Percentiles rank a stretch among this genome's conserved stretches.
Evolutionary conservation across 1,140 invertebrate genomes (phyloP).

Genomic region (Procambarus clarkii): DNA sequence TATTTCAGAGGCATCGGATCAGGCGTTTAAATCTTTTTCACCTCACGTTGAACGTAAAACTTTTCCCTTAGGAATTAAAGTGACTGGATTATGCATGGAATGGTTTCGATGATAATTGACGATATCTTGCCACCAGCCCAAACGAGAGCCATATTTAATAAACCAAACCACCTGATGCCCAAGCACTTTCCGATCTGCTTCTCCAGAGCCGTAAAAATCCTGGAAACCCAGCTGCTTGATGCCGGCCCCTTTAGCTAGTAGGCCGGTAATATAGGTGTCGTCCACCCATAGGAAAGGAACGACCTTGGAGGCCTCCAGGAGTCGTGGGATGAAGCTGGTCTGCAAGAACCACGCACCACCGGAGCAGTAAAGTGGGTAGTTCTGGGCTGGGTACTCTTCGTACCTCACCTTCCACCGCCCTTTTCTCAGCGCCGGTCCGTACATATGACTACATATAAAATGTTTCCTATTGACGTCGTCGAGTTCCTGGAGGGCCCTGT

Average conservation of each 20-base stretch:
- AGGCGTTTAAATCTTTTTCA: too few relatives aligned
- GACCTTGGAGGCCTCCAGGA: constrained; percentile 32
- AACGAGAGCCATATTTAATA: background rate
- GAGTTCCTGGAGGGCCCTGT: background rate
- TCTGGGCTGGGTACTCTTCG: constrained; percentile 14
- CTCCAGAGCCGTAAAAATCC: constrained; percentile 24
- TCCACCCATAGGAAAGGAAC: constrained; percentile 57
- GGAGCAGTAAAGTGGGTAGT: constrained; percentile 38
- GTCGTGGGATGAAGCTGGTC: constrained; percentile 6
- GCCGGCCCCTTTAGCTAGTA: constrained; percentile 21
- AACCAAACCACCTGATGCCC: background rate
- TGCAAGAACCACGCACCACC: constrained; percentile 45
- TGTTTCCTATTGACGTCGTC: background rate
- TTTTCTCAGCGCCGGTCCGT: constrained; percentile 17
- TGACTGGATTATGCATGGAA: background rate
- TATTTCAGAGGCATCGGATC: too few relatives aligned
- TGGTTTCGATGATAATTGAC: background rate
- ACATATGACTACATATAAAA: constrained; percentile 34
- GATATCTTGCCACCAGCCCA: background rate
- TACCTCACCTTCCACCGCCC: constrained; percentile 26
- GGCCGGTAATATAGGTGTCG: constrained; percentile 44
- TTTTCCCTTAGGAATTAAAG: background rate
- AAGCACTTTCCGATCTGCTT: background rate
- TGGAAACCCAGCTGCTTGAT: constrained; percentile 21
- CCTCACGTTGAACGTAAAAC: too few relatives aligned